Evolutionary conservation across 2,888 invertebrate species (phyloP), one percentile per base, ranked within the genome.

Genomic region (Stenodera caucasica): DNA sequence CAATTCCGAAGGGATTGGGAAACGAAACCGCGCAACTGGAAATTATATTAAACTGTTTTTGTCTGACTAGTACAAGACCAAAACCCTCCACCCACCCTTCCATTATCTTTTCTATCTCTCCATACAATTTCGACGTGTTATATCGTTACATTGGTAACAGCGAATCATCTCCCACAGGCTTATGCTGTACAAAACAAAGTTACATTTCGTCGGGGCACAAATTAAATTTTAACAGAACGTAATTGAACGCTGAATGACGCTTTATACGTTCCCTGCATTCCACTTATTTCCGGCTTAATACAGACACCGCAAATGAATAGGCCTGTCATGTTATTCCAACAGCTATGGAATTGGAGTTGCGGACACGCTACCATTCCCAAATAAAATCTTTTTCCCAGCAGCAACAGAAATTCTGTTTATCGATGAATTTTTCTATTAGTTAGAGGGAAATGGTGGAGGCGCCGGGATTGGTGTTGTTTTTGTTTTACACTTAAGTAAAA

Each of bases 181-280:
- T 66, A 72, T 45, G 21, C 73, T 72, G 74, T 72, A 74, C 76
- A 76, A 78, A 79, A 79, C 79, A 79, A 78, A 79, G 79, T 78
- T 78, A 79, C 79, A 76, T 77, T 78, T 79, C 78, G 77, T 77
- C 78, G 77, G 72, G 68, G 75, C 76, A 69, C 71, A 79, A 79
- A 79, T 79, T 79, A 78, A 79, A 79, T 79, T 79, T 78, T 79
- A 79, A 77, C 78, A 72, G 77, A 75, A 71, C 77, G 79, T 78
- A 80, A 80, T 79, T 79, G 79, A 79, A 80, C 77, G 77, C 76
- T 72, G 77, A 77, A 78, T 75, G 72, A 74, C 75, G 77, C 76
- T 77, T 75, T 76, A 77, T 77, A 77, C 75, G 73, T 73, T 76
- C 71, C 70, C 73, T 73, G 75, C 75, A 73, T 77, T 75, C 77